phyloP scores from a whole-genome alignment of 2,888 invertebrate species.

The Camptogramma bilineatum region DNA sequence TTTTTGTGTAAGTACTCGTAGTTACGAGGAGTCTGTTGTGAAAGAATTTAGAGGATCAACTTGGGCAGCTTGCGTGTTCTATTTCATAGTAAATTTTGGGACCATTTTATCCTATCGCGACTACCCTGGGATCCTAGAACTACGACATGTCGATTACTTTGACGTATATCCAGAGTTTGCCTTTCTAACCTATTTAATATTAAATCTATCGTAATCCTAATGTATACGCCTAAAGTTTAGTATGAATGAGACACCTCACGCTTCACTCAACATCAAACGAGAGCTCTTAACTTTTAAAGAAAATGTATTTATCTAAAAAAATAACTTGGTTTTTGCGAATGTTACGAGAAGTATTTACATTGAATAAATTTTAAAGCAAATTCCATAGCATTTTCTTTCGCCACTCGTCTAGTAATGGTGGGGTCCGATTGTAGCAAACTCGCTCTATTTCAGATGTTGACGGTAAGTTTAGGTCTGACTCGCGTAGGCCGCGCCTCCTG shows the following conservation, averaged over 20 bases:
- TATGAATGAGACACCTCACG: slow-evolving; percentile 74
- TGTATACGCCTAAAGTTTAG: slow-evolving; percentile 71
- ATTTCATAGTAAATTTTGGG: slow-evolving; percentile 84
- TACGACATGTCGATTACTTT: slow-evolving; percentile 36
- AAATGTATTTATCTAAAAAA: slow-evolving; percentile 53
- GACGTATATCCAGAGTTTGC: slow-evolving; percentile 44
- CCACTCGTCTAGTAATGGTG: slow-evolving; percentile 69
- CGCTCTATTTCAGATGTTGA: slow-evolving; percentile 85
- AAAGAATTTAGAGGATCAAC: slow-evolving; percentile 53
- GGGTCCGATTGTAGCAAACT: slow-evolving; percentile 74
- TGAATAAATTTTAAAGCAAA: slow-evolving; percentile 81
- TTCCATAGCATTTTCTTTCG: slow-evolving; percentile 79
- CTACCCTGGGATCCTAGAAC: slow-evolving; percentile 58
- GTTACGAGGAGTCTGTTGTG: slow-evolving; percentile 56
- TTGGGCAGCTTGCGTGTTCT: slow-evolving; percentile 71
- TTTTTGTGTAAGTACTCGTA: slow-evolving; percentile 72
- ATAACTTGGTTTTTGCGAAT: slow-evolving; percentile 70
- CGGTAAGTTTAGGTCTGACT: slow-evolving; percentile 82
- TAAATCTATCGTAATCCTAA: slow-evolving; percentile 40
- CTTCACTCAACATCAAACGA: slow-evolving; percentile 55
- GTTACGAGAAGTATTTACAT: slow-evolving; percentile 77
- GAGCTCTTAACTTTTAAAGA: slow-evolving; percentile 53
- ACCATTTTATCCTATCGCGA: slow-evolving; percentile 73
- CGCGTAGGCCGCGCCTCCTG: slow-evolving; percentile 61
- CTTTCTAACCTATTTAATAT: slow-evolving; percentile 41